Evolutionary conservation across 2,113 vertebrate species (phyloP).

Genomic region (Sclerurus mexicanus): DNA sequence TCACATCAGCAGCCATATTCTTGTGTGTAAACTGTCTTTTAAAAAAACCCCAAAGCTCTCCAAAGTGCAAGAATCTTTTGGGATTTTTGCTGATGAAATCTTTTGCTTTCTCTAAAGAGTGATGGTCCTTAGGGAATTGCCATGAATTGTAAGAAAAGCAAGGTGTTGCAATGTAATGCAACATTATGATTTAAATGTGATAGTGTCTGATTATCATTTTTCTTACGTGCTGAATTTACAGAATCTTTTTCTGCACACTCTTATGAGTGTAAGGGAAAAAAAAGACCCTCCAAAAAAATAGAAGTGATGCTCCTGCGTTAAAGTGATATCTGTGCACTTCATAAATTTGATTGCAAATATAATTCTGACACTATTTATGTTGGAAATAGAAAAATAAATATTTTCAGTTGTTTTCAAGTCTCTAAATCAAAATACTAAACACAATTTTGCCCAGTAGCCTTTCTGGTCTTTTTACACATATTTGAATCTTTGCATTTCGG

Average conservation of each 20-base stretch:
- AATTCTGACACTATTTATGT: conserved; percentile 60
- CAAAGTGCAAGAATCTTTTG: conserved; percentile 18
- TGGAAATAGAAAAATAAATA: conserved; percentile 21
- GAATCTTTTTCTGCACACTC: conserved; percentile 13
- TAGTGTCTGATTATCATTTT: conserved; percentile 50
- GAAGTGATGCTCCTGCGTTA: conserved; percentile 43
- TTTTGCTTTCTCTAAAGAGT: conserved; percentile 46
- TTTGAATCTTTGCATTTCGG: background rate
- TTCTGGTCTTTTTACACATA: background rate
- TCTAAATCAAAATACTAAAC: conserved; percentile 55
- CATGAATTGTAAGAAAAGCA: conserved; percentile 35
- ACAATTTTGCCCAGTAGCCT: background rate
- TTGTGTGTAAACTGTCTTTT: conserved; percentile 40
- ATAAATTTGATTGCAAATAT: conserved; percentile 67
- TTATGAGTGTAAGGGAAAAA: background rate
- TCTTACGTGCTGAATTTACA: conserved; percentile 44
- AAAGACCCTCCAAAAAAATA: background rate
- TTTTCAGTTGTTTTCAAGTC: conserved; percentile 63
- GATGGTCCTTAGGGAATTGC: conserved; percentile 17
- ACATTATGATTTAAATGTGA: conserved; percentile 52
- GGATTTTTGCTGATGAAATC: conserved; percentile 30
- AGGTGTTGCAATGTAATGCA: conserved; percentile 29
- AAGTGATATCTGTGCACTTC: conserved; percentile 42
- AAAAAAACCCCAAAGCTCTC: background rate
- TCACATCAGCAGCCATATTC: conserved; percentile 44